Base-by-base conservation (phyloP, 2,797 vertebrate species). In the Cuniculus paca region DNA sequence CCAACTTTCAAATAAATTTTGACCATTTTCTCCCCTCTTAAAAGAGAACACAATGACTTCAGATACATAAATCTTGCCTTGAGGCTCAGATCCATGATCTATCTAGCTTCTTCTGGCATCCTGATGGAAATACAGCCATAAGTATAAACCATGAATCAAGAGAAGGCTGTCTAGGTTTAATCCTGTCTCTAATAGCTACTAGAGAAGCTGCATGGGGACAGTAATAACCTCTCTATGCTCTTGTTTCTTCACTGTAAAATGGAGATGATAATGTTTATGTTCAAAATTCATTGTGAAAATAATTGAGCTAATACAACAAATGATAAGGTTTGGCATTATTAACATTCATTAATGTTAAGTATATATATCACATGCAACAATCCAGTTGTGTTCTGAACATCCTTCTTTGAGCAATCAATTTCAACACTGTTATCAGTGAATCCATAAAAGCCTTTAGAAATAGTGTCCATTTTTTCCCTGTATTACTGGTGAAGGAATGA, bases 1-100 rank as follows among this genome's bases (percentile, higher is more conserved):
- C 13, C 61, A 65, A 65, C n/a, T 65, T 93, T 87, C 39, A 68
- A 92, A 92, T 82, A 36, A 70, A 87, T 11, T 70, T 86, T 88
- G 58, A 5, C 48, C 63, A 12, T n/a, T 39, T 60, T 77, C 85
- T 31, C 7, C n/a, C 48, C 50, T 82, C 48, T 63, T 61, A 74
- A 65, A 83, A 79, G 20, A 95, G 0, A 65, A 16, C 14, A 36
- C 78, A 12, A 3, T 48, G 28, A 22, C 60, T 72, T 7, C 17
- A 6, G 20, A 10, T 56, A 52, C 17, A 28, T 48, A 60, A 79
- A 17, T 1, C 52, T 88, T 95, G 16, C n/a, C 22, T 78, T 48
- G 24, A 45, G 13, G 58, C n/a, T 81, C 36, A 77, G 36, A 65
- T 1, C 2, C 54, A 7, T 39, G 31, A 22, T 82, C 24, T 39